Evolutionary conservation across 2,888 invertebrate genomes (phyloP).

Genomic region (Ichneumoninae sp.): DNA sequence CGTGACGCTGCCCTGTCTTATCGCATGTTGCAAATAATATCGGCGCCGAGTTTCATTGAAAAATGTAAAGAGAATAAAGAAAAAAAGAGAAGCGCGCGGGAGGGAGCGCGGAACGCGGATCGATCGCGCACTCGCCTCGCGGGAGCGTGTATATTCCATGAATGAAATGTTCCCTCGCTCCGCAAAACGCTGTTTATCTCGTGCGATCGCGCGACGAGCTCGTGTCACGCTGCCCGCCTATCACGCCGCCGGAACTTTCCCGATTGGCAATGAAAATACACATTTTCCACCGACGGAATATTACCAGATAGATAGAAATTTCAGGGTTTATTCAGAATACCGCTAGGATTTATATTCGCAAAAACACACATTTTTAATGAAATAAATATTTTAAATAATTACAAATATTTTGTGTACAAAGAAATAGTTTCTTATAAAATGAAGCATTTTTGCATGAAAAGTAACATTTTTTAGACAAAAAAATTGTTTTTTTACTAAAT

Average conservation of each 20-base stretch:
- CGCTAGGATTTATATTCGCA: too few relatives aligned
- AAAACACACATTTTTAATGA: too few relatives aligned
- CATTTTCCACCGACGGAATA: slow-evolving; percentile 4
- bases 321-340: too few relatives aligned
- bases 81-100: neutral
- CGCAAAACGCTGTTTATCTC: slow-evolving; percentile 42
- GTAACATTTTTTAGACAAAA: neutral
- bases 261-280: slow-evolving; percentile 11
- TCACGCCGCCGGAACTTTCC: slow-evolving; percentile 32
- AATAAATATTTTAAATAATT: neutral
- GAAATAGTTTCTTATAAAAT: neutral
- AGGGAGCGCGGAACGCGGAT: slow-evolving; percentile 28
- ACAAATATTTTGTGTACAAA: neutral
- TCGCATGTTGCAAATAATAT: slow-evolving; percentile 44
- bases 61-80: slow-evolving; percentile 2
- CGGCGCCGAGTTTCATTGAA: slow-evolving; percentile 27
- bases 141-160: slow-evolving; percentile 47
- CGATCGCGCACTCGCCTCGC: slow-evolving; percentile 43
- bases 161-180: slow-evolving; percentile 53
- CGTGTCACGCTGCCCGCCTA: slow-evolving; percentile 37
- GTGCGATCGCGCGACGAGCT: slow-evolving; percentile 47
- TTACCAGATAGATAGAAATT: neutral
- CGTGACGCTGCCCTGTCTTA: slow-evolving; percentile 26
- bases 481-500: neutral
- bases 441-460: neutral